Base-by-base conservation (phyloP, 1,140 invertebrate genomes). In the Drosophila pachea region DNA sequence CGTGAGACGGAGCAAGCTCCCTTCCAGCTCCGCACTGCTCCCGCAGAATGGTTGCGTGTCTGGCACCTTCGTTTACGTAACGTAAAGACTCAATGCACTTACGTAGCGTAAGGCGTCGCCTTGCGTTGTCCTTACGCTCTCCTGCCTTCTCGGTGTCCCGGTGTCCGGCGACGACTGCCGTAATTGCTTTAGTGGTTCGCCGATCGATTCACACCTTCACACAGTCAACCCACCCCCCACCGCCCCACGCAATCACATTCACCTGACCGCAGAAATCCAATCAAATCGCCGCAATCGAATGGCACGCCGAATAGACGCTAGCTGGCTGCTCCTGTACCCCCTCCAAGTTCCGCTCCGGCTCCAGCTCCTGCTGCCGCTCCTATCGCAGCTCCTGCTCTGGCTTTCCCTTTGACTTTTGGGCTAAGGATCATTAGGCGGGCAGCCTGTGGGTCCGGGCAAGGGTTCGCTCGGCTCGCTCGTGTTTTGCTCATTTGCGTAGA, bases 401-500 rank as follows among this genome's bases (percentile, higher is more conserved):
- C 53, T 59, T 59, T 59, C 52, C 52, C 7, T 62, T 68, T 62
- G 48, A 54, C 65, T 56, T 56, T 55, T 50, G 22, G 14, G 63
- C 50, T 31, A 69, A 56, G 72, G 68, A 74, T 74, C 72, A 74
- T 74, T 74, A 74, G 62, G 62, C 72, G 52, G 22, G 43, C 48
- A 43, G 52, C 42, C 14, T 42, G 36, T 56, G 8, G 22, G 32
- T 36, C 5, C n/a, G 7, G 32, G 49, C 40, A 70, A 58, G 62
- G 62, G 68, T 66, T 70, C 36, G 47, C 33, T 32, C 50, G 52
- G 6, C 12, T 43, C 40, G 40, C 43, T 60, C 7, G 33, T 33
- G 32, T 40, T 12, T 42, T 84, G 74, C 83, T 86, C 82, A 86
- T 87, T 86, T 86, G 82, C 83, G 72, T 87, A 87, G 83, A 87